These are phyloP conservation scores for Drosophila austrosaltans DNA, from an alignment of 2,888 invertebrate genomes.

Conservation along the genomic window DNA sequence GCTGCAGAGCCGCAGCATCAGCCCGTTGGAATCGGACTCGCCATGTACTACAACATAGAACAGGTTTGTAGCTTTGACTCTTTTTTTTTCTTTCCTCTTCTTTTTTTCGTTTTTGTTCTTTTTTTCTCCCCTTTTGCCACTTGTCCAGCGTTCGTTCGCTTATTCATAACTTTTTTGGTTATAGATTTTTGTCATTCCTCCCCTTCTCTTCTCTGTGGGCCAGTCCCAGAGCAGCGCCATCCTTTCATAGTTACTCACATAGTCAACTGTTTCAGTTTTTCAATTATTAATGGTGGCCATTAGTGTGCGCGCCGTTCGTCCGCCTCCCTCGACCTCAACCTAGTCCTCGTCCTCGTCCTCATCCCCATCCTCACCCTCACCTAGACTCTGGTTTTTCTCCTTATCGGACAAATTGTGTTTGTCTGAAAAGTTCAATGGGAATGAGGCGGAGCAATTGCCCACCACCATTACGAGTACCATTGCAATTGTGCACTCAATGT, in stretches of 20 bases:
- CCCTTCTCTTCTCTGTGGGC: constrained; percentile 20
- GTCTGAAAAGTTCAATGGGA: constrained; percentile 77
- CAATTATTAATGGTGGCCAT: constrained; percentile 78
- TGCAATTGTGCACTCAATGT: constrained; percentile 63
- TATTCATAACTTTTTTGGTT: constrained; percentile 76
- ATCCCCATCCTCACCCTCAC: constrained; percentile 25
- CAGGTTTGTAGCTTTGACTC: constrained; percentile 62
- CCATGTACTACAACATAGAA: constrained; percentile 67
- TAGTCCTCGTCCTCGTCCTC: constrained; percentile 20
- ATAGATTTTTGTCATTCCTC: constrained; percentile 72
- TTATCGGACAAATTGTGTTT: constrained; percentile 77
- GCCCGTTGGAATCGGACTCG: constrained; percentile 50
- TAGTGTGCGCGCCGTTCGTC: constrained; percentile 63
- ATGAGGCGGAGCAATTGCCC: constrained; percentile 12
- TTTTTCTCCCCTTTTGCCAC: constrained; percentile 7
- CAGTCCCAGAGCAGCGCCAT: constrained; percentile 40
- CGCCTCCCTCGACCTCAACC: constrained; percentile 27
- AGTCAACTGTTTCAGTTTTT: constrained; percentile 76
- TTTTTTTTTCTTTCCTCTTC: constrained; percentile 11
- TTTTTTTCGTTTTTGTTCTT: constrained; percentile 10
- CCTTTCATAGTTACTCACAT: constrained; percentile 51
- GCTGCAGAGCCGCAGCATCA: constrained; percentile 64
- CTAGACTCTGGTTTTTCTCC: constrained; percentile 60
- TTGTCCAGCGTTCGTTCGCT: constrained; percentile 49
- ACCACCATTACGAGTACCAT: constrained; percentile 49